Conservation (phyloP, 2,888 invertebrate genomes). For the Megaustenia siamemsis region DNA sequence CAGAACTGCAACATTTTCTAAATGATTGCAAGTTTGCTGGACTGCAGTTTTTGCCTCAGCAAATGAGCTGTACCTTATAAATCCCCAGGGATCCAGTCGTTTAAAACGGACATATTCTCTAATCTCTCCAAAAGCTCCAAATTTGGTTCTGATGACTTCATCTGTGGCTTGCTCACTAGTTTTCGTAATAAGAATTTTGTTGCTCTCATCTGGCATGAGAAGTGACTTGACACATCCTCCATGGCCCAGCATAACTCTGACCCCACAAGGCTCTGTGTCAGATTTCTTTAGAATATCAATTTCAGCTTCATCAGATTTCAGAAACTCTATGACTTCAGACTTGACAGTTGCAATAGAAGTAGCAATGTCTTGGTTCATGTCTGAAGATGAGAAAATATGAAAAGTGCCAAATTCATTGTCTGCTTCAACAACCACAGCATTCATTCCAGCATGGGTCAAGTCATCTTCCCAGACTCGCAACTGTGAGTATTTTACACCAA, state of each 20-base stretch:
- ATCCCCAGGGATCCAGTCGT: slow-evolving; percentile 64
- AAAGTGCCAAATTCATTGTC: slow-evolving; percentile 63
- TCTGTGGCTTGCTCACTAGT: slow-evolving; percentile 50
- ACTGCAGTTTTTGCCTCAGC: slow-evolving; percentile 56
- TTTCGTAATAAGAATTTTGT: slow-evolving; percentile 60
- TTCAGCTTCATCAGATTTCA: slow-evolving; percentile 58
- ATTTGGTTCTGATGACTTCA: slow-evolving; percentile 52
- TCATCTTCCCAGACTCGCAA: slow-evolving; percentile 61
- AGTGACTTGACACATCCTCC: slow-evolving; percentile 64
- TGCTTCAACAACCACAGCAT: slow-evolving; percentile 64
- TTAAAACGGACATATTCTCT: slow-evolving; percentile 55
- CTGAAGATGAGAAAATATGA: slow-evolving; percentile 59
- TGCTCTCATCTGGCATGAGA: slow-evolving; percentile 66
- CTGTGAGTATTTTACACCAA: slow-evolving; percentile 61
- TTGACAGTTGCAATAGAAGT: slow-evolving; percentile 15
- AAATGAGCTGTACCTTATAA: slow-evolving; percentile 59
- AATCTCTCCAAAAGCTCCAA: slow-evolving; percentile 62
- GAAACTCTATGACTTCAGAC: slow-evolving; percentile 42
- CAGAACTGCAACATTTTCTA: slow-evolving; percentile 58
- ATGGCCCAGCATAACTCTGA: slow-evolving; percentile 62
- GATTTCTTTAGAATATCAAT: slow-evolving; percentile 45
- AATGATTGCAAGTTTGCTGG: slow-evolving; percentile 52
- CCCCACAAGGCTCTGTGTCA: slow-evolving; percentile 54
- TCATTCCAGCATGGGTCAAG: slow-evolving; percentile 51
- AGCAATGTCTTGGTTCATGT: neutral